Evolutionary conservation across 2,113 vertebrate genomes (phyloP), one percentile per base, ranked within the genome.

Genomic region (Vulpes vulpes): DNA sequence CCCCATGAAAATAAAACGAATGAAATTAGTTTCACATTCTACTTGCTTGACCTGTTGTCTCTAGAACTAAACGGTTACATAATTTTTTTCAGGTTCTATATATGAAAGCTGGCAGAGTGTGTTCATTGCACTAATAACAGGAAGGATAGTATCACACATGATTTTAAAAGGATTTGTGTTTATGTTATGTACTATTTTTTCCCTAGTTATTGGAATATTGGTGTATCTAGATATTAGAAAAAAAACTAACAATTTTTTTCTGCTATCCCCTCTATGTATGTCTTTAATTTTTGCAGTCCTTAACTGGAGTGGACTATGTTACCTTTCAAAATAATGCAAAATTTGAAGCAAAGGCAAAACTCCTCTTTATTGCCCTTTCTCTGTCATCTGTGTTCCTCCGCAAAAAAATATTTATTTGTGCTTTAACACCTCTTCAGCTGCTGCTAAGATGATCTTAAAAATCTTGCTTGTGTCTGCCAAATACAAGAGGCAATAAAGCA

Each of bases 21-120:
- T 93, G 65, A 89, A 69, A 96, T 85, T 94, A 71, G 81, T 89
- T 83, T 96, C 32, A 80, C 20, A 14, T 60, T 89, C 22, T 81
- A 19, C 22, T 86, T 57, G n/a, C 19, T 80, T 88, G n/a, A 30
- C 67, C 11, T 78, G 1, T 22, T 17, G 38, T 94, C 83, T 89
- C 14, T 86, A 51, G 23, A 51, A n/a, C 25, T 60, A 32, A 89
- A 27, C 38, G 67, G 3, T 59, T n/a, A 8, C 3, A 23, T n/a
- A 35, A 22, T 59, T 30, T 38, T 86, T 80, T 79, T 27, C 81
- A 60, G 6, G 69, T 53, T 22, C 9, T 74, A 5, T 64, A 7
- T 5, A 2, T 67, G 23, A 80, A 62, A 69, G 7, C 22, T 43
- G 55, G 22, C 60, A n/a, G 20, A 30, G 32, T 78, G 94, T 88